These are phyloP conservation scores for Halcyon chelicuti DNA, from an alignment of 2,797 vertebrate species.

Conservation along the genomic window DNA sequence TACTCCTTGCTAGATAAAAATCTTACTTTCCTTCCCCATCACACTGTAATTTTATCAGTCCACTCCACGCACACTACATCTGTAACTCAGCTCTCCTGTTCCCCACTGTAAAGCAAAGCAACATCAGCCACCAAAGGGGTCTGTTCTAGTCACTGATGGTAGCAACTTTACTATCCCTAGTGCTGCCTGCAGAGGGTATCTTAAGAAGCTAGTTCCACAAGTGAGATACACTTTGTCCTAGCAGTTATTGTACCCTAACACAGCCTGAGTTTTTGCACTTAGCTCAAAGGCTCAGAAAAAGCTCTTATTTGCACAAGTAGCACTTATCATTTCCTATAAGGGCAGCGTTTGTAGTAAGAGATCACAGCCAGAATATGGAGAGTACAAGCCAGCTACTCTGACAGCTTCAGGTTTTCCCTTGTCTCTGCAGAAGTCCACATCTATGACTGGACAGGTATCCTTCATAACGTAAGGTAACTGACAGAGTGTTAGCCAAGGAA, in stretches of 20 bases:
- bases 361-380: background rate
- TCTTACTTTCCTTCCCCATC: background rate
- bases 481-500: background rate
- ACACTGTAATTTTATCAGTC: background rate
- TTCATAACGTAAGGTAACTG: background rate
- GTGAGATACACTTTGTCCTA: background rate
- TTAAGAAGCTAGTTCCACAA: background rate
- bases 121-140: background rate
- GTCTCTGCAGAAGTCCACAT: background rate
- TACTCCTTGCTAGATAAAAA: background rate
- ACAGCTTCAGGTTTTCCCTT: background rate
- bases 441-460: background rate
- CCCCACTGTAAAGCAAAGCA: background rate
- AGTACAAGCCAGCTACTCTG: background rate
- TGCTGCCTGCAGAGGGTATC: too few relatives aligned
- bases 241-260: background rate
- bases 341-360: background rate
- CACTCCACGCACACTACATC: background rate
- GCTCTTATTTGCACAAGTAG: background rate
- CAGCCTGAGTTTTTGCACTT: background rate
- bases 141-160: background rate
- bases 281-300: background rate
- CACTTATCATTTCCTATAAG: background rate
- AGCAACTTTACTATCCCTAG: too few relatives aligned
- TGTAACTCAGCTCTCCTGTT: background rate